These are phyloP conservation scores for Scolopax mira DNA, from an alignment of 2,113 vertebrate species.

Conservation along the genomic window DNA sequence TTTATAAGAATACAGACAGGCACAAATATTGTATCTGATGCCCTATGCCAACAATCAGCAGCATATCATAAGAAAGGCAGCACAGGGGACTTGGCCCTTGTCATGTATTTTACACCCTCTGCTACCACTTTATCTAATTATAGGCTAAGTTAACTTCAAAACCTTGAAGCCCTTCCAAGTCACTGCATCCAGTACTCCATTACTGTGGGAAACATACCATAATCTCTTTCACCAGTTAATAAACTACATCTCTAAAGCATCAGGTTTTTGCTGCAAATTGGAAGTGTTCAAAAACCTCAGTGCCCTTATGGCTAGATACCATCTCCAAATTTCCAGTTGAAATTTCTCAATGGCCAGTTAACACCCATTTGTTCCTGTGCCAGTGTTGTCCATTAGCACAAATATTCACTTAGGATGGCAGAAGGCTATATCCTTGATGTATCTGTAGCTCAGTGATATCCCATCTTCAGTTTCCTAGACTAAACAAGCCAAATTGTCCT, in stretches of 20 bases:
- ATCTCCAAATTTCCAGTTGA: not conserved
- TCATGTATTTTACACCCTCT: not conserved
- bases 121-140: not conserved
- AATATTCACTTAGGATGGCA: not conserved
- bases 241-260: not conserved
- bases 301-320: not conserved
- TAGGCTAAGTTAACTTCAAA: not conserved
- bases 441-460: not conserved
- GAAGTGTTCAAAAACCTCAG: not conserved
- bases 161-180: not conserved
- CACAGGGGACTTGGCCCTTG: not conserved
- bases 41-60: not conserved
- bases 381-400: not conserved
- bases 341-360: not conserved
- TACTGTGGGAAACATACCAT: not conserved
- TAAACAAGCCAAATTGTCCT: not conserved
- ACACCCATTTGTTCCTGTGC: not conserved
- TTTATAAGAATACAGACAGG: not conserved
- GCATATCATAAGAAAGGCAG: not conserved
- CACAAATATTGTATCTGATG: not conserved
- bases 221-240: not conserved
- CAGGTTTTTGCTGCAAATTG: not conserved
- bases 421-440: not conserved
- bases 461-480: not conserved
- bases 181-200: not conserved